Percentiles rank a stretch among this genome's conserved stretches.
Conservation (phyloP, 2,113 vertebrate genomes). For the Vombatus ursinus region DNA sequence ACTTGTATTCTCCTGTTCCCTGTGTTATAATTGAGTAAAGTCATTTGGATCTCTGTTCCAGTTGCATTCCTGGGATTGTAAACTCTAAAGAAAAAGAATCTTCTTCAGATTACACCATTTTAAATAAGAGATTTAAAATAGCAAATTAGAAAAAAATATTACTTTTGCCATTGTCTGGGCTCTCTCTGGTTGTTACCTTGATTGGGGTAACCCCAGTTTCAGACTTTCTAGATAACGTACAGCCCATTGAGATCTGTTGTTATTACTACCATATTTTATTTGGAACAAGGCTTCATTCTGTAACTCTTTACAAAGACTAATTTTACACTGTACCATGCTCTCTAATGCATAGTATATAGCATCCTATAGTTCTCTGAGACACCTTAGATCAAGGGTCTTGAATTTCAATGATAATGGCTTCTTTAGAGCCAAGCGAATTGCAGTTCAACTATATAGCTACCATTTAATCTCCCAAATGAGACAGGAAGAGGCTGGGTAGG, state of each 20-base stretch:
- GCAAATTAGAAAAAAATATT: slow-evolving; percentile 7
- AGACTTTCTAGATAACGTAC: slow-evolving; percentile 24
- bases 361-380: slow-evolving; percentile 60
- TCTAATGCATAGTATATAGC: slow-evolving; percentile 47
- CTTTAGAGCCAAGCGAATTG: slow-evolving; percentile 69
- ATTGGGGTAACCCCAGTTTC: neutral
- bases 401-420: slow-evolving; percentile 73
- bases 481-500: slow-evolving; percentile 76
- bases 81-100: slow-evolving; percentile 29
- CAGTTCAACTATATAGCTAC: slow-evolving; percentile 68
- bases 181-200: neutral
- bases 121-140: neutral
- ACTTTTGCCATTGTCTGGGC: neutral
- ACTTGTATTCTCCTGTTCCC: slow-evolving; percentile 7
- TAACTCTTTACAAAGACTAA: slow-evolving; percentile 65
- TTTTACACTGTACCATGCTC: slow-evolving; percentile 52
- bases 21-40: neutral
- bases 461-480: slow-evolving; percentile 80
- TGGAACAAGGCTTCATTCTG: slow-evolving; percentile 25
- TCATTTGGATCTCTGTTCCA: neutral
- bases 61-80: neutral
- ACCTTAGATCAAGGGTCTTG: slow-evolving; percentile 68
- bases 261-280: slow-evolving; percentile 66
- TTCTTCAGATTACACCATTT: neutral
- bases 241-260: slow-evolving; percentile 3